A percentile compares a stretch with the other conserved stretches of the same genome.
phyloP scores from a whole-genome alignment of 1,140 invertebrate species.

The Calliphora vicina region DNA sequence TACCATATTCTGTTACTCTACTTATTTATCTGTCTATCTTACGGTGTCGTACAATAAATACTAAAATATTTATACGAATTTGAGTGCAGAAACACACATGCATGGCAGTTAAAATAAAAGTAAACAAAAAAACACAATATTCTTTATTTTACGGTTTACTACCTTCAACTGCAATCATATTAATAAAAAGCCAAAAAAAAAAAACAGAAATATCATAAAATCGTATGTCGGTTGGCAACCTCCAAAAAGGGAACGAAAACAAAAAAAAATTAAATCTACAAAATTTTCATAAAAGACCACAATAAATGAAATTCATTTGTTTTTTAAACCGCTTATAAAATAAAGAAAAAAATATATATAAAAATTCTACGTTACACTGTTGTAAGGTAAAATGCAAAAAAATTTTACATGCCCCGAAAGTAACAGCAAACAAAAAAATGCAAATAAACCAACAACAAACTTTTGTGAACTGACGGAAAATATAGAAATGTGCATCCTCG shows the following conservation, averaged over 20 bases:
- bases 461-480: background rate
- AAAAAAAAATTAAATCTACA: background rate
- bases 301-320: constrained; percentile 30
- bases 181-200: background rate
- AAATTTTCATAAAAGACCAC: constrained; percentile 17
- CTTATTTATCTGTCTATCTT: background rate
- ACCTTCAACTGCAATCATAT: background rate
- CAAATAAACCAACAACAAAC: background rate
- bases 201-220: background rate
- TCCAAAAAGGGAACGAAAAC: background rate
- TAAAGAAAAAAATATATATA: background rate
- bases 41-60: background rate
- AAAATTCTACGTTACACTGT: background rate
- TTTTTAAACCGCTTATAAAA: constrained; percentile 19
- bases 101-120: too few species aligned
- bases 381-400: too few species aligned
- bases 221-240: background rate
- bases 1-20: background rate
- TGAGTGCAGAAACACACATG: background rate
- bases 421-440: background rate
- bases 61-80: background rate
- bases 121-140: background rate
- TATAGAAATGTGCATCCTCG: background rate
- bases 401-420: background rate
- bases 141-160: constrained; percentile 1